Conservation (phyloP, 2,888 invertebrate genomes). For the Cheilosia urbana region DNA sequence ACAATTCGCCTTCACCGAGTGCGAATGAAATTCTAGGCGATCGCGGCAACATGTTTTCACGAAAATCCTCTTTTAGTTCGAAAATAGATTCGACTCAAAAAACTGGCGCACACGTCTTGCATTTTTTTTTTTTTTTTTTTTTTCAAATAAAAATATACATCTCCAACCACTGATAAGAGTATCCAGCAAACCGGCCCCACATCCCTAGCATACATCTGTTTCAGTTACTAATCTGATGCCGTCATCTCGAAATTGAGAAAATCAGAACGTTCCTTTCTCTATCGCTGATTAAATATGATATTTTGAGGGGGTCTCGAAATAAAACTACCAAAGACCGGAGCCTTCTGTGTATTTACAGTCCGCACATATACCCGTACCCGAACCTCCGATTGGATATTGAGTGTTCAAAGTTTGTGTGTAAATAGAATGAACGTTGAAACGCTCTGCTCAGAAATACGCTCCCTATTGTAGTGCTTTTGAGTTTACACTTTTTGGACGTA, state of each 20-base stretch:
- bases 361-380: slow-evolving; percentile 15
- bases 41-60: slow-evolving; percentile 8
- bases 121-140: slow-evolving; percentile 9
- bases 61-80: slow-evolving; percentile 42
- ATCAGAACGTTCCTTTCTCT: slow-evolving; percentile 17
- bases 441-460: slow-evolving; percentile 58
- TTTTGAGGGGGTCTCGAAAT: slow-evolving; percentile 69
- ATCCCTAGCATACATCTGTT: slow-evolving; percentile 20
- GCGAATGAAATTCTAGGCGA: slow-evolving; percentile 58
- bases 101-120: slow-evolving; percentile 53
- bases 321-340: slow-evolving; percentile 60
- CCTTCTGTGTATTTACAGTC: slow-evolving; percentile 61
- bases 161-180: slow-evolving; percentile 57
- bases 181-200: slow-evolving; percentile 49
- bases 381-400: slow-evolving; percentile 54
- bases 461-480: slow-evolving; percentile 63
- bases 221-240: slow-evolving; percentile 34
- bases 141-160: slow-evolving; percentile 4
- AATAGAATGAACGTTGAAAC: slow-evolving; percentile 65
- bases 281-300: slow-evolving; percentile 63
- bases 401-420: slow-evolving; percentile 59
- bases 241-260: slow-evolving; percentile 39
- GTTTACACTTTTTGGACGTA: slow-evolving; percentile 37
- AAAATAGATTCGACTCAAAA: slow-evolving; percentile 52
- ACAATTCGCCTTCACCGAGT: slow-evolving; percentile 10